phyloP scores from a whole-genome alignment of 1,140 invertebrate species.

The Sitobion miscanthi region DNA sequence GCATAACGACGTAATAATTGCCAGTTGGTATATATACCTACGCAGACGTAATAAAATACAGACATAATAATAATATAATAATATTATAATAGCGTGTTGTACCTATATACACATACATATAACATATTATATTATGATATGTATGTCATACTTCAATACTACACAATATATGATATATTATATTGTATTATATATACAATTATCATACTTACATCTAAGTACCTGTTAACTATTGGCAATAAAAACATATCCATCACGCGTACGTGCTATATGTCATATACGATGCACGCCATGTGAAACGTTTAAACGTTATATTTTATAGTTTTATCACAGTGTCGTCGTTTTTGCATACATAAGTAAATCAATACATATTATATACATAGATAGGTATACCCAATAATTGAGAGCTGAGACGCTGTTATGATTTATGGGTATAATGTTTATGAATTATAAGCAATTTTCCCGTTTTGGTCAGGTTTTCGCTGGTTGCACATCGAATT shows the following conservation, averaged over 20 bases:
- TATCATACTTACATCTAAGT: background rate
- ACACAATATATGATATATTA: too few species aligned
- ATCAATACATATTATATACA: too few species aligned
- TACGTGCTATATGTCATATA: background rate
- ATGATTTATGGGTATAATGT: too few species aligned
- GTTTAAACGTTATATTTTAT: background rate
- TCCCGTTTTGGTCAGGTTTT: too few species aligned
- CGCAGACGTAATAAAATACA: constrained; percentile 3
- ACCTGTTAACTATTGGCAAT: background rate
- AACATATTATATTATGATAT: background rate
- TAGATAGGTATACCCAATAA: too few species aligned
- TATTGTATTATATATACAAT: background rate
- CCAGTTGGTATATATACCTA: background rate
- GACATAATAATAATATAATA: background rate
- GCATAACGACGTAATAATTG: constrained; percentile 6
- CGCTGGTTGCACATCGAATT: too few species aligned
- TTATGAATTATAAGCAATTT: too few species aligned
- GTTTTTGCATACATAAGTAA: too few species aligned
- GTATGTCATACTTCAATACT: background rate
- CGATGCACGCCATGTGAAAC: background rate
- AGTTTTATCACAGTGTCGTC: too few species aligned
- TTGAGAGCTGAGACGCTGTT: too few species aligned
- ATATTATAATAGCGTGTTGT: background rate
- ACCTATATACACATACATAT: background rate
- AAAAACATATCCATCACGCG: background rate